Conservation (phyloP, 2,797 vertebrate genomes). For the Channa striata region DNA sequence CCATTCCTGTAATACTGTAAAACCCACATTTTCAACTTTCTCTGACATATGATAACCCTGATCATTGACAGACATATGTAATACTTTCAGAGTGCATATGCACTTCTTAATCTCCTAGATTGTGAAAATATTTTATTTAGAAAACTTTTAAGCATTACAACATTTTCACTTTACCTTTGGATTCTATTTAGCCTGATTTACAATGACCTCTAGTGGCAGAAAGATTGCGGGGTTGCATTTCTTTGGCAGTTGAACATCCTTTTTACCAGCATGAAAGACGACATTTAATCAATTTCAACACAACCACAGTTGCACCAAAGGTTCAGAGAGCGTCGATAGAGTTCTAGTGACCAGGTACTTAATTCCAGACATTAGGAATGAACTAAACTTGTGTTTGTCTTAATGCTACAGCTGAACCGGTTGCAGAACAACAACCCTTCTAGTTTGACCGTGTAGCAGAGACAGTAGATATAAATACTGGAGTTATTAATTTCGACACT, state of each 20-base stretch:
- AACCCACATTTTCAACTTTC: too few species aligned
- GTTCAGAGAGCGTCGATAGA: background rate
- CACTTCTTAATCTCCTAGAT: background rate
- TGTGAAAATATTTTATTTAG: background rate
- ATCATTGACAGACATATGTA: background rate
- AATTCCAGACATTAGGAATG: background rate
- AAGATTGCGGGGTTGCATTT: background rate
- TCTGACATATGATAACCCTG: too few species aligned
- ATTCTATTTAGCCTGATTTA: background rate
- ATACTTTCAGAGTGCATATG: background rate
- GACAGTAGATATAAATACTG: slow-evolving; percentile 74
- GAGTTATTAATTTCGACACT: slow-evolving; percentile 76
- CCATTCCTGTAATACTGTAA: too few species aligned
- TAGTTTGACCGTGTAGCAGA: slow-evolving; percentile 20
- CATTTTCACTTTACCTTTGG: background rate
- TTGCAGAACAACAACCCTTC: slow-evolving; percentile 21
- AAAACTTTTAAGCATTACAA: background rate
- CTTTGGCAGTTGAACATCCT: background rate
- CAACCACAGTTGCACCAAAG: background rate
- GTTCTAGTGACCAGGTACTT: background rate
- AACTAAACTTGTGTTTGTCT: slow-evolving; percentile 1
- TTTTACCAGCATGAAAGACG: background rate
- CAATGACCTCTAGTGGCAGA: slow-evolving; percentile 39
- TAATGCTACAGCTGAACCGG: slow-evolving; percentile 7
- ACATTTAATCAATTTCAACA: background rate